Percentiles rank a stretch among this genome's conserved stretches.
Evolutionary conservation across 2,888 invertebrate genomes (phyloP).

Genomic region (Crocallis elinguaria): DNA sequence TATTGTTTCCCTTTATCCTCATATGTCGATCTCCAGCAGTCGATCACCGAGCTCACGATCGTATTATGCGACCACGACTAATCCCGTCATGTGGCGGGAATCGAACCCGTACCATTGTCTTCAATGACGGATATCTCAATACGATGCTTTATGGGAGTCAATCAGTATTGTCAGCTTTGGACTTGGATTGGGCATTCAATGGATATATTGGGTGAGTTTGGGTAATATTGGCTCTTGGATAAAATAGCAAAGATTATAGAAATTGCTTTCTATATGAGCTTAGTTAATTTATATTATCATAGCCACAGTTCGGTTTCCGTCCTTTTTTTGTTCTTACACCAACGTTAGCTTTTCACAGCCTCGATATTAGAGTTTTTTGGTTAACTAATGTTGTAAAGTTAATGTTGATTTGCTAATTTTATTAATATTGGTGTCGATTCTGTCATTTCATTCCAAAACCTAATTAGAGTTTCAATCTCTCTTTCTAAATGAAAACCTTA

Average conservation of each 20-base stretch:
- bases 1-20: slow-evolving; percentile 18
- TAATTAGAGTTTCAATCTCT: too few species aligned
- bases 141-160: slow-evolving; percentile 75
- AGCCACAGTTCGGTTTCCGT: too few species aligned
- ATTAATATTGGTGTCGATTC: too few species aligned
- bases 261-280: too few species aligned
- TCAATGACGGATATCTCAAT: slow-evolving; percentile 78
- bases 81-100: slow-evolving; percentile 66
- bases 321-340: too few species aligned
- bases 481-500: too few species aligned
- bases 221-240: slow-evolving; percentile 17
- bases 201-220: slow-evolving; percentile 50
- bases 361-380: too few species aligned
- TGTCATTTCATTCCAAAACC: too few species aligned
- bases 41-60: slow-evolving; percentile 29
- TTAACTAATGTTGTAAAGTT: too few species aligned
- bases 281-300: too few species aligned
- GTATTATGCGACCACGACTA: slow-evolving; percentile 42
- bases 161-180: slow-evolving; percentile 82
- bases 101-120: slow-evolving; percentile 76
- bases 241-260: background rate
- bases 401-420: too few species aligned
- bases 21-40: slow-evolving; percentile 21
- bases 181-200: slow-evolving; percentile 65
- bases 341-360: too few species aligned